These are phyloP conservation scores for Mastigias papua DNA, from an alignment of 30 jellyfish, hydroid and myxozoan species.

Conservation along the genomic window DNA sequence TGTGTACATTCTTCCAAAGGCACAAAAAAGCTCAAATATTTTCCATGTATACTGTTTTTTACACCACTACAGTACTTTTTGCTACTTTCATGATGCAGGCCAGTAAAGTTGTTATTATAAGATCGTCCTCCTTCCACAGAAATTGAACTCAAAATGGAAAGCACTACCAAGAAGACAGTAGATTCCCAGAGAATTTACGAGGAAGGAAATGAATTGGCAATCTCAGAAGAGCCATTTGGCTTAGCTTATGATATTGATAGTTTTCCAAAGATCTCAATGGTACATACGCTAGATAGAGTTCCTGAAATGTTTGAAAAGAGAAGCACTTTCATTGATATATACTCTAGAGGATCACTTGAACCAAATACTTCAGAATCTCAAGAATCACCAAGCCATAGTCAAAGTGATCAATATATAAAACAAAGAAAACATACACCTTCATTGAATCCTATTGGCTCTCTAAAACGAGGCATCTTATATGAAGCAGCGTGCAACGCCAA, in stretches of 20 bases:
- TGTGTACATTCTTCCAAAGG: too few species aligned
- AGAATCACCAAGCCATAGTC: not conserved
- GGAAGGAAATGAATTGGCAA: not conserved
- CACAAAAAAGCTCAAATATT: too few species aligned
- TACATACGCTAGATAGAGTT: conserved; percentile 51
- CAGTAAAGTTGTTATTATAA: not conserved
- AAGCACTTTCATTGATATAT: conserved; percentile 48
- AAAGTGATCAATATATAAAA: too few species aligned
- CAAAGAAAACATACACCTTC: too few species aligned
- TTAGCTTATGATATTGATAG: conserved; percentile 52
- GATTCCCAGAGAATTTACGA: not conserved
- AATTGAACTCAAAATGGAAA: not conserved
- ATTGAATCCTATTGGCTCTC: not conserved
- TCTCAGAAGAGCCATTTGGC: conserved; percentile 34
- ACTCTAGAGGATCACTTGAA: conserved; percentile 10
- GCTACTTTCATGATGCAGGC: too few species aligned
- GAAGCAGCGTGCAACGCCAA: conserved; percentile 3
- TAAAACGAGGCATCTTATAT: not conserved
- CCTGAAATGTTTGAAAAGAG: not conserved
- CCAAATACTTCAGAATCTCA: conserved; percentile 16
- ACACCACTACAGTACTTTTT: too few species aligned
- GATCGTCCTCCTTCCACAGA: not conserved
- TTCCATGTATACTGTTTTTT: too few species aligned
- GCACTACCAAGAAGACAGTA: not conserved
- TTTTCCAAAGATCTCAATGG: conserved; percentile 50